Percentiles rank a stretch among this genome's conserved stretches.
phyloP scores from a whole-genome alignment of 2,113 vertebrate genomes.

The Anarhynchus alexandrinus region DNA sequence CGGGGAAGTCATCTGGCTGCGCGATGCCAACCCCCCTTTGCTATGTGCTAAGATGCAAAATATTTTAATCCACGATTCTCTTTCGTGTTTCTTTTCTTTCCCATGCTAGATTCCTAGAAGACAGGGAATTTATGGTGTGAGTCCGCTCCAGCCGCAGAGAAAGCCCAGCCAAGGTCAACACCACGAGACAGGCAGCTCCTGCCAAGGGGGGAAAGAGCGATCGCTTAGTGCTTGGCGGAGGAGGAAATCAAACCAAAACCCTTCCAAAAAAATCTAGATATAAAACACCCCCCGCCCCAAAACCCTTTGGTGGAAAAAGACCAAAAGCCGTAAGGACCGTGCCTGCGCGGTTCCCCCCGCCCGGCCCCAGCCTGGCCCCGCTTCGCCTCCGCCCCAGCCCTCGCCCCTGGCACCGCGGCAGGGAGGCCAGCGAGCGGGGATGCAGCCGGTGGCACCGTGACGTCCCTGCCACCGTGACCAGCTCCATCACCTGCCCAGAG shows the following conservation, averaged over 20 bases:
- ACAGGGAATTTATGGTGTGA: constrained; percentile 84
- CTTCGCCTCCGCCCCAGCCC: neutral
- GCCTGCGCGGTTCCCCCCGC: neutral
- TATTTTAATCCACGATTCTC: constrained; percentile 77
- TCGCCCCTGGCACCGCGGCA: neutral
- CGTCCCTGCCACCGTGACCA: rapidly evolving
- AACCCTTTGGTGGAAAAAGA: constrained; percentile 25
- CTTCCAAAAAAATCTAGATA: constrained; percentile 52
- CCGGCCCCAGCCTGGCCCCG: neutral
- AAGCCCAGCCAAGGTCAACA: constrained; percentile 79
- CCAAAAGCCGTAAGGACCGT: neutral
- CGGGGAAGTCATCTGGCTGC: neutral
- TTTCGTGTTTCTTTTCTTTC: constrained; percentile 74
- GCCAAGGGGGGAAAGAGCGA: constrained; percentile 68
- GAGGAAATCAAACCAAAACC: constrained; percentile 57
- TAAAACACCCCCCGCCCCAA: constrained; percentile 30
- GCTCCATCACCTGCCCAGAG: neutral
- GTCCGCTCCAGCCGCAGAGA: constrained; percentile 65
- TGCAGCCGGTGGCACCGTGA: rapidly evolving
- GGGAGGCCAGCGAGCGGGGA: neutral
- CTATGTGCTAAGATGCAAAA: constrained; percentile 75
- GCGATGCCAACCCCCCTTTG: constrained; percentile 50
- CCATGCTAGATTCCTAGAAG: constrained; percentile 85
- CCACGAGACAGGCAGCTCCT: constrained; percentile 62
- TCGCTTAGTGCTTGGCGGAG: constrained; percentile 54